A percentile compares a stretch with the other conserved stretches of the same genome.
These are phyloP conservation scores for Meandrusa payeni DNA, from an alignment of 2,888 invertebrate genomes.

Conservation along the genomic window DNA sequence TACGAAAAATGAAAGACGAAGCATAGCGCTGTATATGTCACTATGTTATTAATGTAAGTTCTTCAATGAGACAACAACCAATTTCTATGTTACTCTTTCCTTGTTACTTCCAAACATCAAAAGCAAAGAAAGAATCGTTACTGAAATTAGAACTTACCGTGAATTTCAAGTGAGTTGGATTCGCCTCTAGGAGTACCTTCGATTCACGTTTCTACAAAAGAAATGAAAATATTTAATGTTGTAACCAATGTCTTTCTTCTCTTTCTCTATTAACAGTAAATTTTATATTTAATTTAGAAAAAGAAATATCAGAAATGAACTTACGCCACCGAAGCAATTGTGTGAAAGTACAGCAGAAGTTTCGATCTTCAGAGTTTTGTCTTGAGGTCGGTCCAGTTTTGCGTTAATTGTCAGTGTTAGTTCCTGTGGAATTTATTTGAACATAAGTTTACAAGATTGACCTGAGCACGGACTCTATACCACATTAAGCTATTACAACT, in stretches of 20 bases:
- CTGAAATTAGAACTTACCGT: too few relatives aligned
- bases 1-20: too few relatives aligned
- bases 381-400: conserved; percentile 41
- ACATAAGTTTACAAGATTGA: not conserved
- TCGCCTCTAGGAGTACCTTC: conserved; percentile 57
- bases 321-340: conserved; percentile 58
- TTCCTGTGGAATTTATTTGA: conserved; percentile 44
- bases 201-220: conserved; percentile 58
- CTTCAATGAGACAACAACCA: not conserved
- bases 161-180: conserved; percentile 56
- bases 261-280: too few relatives aligned
- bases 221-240: not conserved
- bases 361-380: conserved; percentile 55
- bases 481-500: too few relatives aligned
- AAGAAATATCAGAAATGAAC: conserved; percentile 29
- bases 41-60: not conserved
- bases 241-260: too few relatives aligned
- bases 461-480: too few relatives aligned
- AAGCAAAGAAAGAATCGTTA: too few relatives aligned
- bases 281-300: not conserved
- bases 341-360: conserved; percentile 52
- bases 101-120: too few relatives aligned
- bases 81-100: too few relatives aligned
- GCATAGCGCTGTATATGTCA: too few relatives aligned
- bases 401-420: conserved; percentile 52